Conservation (phyloP, 2,888 invertebrate genomes). For the Melinaea marsaeus region DNA sequence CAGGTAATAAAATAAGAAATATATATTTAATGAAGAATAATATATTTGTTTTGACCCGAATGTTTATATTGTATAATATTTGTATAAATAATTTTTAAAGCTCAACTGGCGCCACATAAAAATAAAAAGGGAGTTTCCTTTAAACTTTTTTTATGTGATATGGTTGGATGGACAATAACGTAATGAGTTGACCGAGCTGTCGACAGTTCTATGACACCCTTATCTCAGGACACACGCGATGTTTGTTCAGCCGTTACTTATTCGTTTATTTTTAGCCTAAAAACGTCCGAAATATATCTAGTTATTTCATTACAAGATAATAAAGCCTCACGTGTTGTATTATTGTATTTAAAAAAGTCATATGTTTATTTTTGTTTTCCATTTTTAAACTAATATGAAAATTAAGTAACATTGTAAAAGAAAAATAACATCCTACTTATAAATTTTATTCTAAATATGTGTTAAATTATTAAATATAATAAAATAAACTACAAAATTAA, state of each 20-base stretch:
- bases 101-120: not conserved
- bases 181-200: constrained; percentile 64
- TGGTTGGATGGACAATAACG: constrained; percentile 67
- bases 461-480: no score
- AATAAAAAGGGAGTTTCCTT: constrained; percentile 22
- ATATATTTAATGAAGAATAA: not conserved
- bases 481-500: no score
- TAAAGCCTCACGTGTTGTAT: not conserved
- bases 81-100: not conserved
- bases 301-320: constrained; percentile 7
- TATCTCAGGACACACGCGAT: constrained; percentile 70
- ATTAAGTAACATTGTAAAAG: no score
- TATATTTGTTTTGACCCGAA: constrained; percentile 3
- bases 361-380: no score
- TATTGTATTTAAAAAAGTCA: no score
- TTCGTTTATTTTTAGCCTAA: constrained; percentile 12
- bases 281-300: not conserved
- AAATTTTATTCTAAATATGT: no score
- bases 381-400: no score
- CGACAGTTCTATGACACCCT: constrained; percentile 71
- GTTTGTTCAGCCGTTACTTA: constrained; percentile 38
- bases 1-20: constrained; percentile 3
- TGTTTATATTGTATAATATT: not conserved
- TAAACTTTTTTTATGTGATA: constrained; percentile 44
- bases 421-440: no score